Base-by-base conservation (phyloP, 2,797 vertebrate genomes). In the Anableps anableps region DNA sequence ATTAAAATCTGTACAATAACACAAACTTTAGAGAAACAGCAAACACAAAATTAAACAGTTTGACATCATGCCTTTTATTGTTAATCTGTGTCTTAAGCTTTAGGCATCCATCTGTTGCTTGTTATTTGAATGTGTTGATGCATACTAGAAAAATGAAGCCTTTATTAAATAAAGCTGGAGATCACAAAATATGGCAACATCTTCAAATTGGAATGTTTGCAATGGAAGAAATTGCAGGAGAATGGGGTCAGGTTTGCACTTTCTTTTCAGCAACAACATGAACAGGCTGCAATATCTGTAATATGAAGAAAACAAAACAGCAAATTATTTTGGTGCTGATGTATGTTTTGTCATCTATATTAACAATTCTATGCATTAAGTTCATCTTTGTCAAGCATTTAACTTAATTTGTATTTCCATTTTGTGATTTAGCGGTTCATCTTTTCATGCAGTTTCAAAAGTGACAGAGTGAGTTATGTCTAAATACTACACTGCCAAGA, bases 401-500 rank as follows among this genome's bases (percentile, higher is more conserved):
- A 36, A 1, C 48, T 74, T 23, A 14, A 2, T 4, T 72, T 41
- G 53, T 19, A 3, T 29, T 48, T 26, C 21, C 21, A 5, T 14
- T 26, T 58, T 41, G 5, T 70, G 23, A 45, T 50, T 77, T 70
- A 34, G 9, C 23, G 1, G 5, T 41, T 43, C 13, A 14, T 23
- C 45, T 31, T 88, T 19, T 83, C 50, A 70, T 81, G 75, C 70
- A 79, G 87, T 84, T 77, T 72, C 77, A 84, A 64, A 29, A 51
- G 80, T 86, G 78, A 80, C 87, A 85, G 66, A 82, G 85, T 80
- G 85, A 82, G 79, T 86, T 77, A 68, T 78, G 73, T 88, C 73
- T 77, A 29, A 83, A 86, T 76, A 76, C 71, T 80, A 91, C 89
- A 93, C 93, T 93, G 91, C 92, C 88, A 71, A 88, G 84, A 88